Evolutionary conservation across 2,113 vertebrate species (phyloP).

Genomic region (Tauraco erythrolophus): DNA sequence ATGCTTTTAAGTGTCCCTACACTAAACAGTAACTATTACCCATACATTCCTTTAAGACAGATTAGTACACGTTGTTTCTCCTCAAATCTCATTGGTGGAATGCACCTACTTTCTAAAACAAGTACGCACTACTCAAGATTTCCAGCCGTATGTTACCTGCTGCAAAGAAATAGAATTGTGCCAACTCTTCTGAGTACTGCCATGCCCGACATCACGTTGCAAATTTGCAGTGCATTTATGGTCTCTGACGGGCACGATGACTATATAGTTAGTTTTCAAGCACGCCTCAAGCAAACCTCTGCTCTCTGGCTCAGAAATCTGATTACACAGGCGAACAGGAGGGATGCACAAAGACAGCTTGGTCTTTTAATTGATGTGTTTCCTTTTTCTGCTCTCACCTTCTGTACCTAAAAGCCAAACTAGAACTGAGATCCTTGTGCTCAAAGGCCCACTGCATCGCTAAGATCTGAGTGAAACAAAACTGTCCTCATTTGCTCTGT

Average conservation of each 20-base stretch:
- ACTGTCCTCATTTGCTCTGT: not conserved
- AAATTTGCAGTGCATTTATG: not conserved
- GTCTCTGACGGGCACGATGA: not conserved
- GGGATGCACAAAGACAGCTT: not conserved
- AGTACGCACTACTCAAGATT: not conserved
- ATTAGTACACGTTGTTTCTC: not conserved
- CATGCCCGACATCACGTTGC: not conserved
- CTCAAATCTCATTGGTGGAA: not conserved
- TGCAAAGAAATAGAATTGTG: not conserved
- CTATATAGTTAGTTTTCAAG: not conserved
- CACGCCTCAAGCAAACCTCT: not conserved
- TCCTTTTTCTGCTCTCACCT: not conserved
- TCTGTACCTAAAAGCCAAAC: not conserved
- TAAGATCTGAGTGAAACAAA: not conserved
- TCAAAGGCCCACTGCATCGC: not conserved
- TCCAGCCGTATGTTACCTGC: not conserved
- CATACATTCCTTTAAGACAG: not conserved
- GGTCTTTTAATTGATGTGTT: not conserved
- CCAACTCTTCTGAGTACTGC: not conserved
- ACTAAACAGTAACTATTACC: not conserved
- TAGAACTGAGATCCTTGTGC: not conserved
- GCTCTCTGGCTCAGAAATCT: not conserved
- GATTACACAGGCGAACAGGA: not conserved
- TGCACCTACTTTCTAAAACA: not conserved
- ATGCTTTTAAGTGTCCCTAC: not conserved